Conservation (phyloP, 1,140 invertebrate genomes). For the Ditylenchus dipsaci region DNA sequence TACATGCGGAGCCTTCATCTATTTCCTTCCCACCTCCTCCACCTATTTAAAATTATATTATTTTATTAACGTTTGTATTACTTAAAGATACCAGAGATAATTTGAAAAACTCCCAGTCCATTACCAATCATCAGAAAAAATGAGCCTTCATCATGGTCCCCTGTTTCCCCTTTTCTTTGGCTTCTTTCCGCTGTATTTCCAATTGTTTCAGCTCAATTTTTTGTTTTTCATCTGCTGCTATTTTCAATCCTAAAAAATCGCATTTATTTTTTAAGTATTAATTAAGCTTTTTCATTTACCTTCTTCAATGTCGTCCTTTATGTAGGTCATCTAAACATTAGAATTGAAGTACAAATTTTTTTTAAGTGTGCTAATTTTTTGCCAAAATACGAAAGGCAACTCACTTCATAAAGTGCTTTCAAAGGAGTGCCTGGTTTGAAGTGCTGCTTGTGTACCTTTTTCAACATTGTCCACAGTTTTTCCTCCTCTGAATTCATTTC, state of each 20-base stretch:
- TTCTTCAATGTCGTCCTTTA: conserved; percentile 47
- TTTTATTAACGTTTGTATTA: not conserved
- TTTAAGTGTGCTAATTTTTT: not conserved
- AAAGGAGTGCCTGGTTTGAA: conserved; percentile 41
- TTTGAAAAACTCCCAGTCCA: conserved; percentile 53
- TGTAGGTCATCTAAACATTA: conserved; percentile 47
- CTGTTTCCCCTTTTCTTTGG: conserved; percentile 10
- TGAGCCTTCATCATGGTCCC: conserved; percentile 9
- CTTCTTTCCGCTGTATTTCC: conserved; percentile 22
- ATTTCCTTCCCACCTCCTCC: conserved; percentile 21
- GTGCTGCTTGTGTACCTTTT: conserved; percentile 44
- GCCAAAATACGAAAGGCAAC: conserved; percentile 16
- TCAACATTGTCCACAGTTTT: conserved; percentile 46
- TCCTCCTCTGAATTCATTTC: conserved; percentile 52
- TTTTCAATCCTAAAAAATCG: conserved; percentile 13
- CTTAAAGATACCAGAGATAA: conserved; percentile 38
- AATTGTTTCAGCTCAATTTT: conserved; percentile 38
- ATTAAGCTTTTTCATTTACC: too few species aligned
- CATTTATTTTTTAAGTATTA: too few species aligned
- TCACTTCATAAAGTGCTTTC: conserved; percentile 43
- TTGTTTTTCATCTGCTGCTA: conserved; percentile 49
- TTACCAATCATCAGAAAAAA: conserved; percentile 55
- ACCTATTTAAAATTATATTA: conserved; percentile 10
- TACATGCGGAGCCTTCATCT: conserved; percentile 49
- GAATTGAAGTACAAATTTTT: conserved; percentile 15